These are phyloP conservation scores for Tetranychus piercei DNA, from an alignment of 2,888 invertebrate species.

Conservation along the genomic window DNA sequence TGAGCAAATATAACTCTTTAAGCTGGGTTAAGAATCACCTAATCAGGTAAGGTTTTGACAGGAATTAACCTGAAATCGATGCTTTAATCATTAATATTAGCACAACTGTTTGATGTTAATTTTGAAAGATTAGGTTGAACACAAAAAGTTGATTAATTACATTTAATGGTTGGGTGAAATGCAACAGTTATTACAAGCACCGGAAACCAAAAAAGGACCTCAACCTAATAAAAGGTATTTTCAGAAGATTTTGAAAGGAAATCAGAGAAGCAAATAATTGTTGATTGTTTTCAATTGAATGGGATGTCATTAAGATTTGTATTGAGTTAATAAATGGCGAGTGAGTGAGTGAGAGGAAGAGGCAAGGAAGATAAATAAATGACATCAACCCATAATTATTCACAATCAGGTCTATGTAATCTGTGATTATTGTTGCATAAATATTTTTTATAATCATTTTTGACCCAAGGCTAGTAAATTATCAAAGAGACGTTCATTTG, in stretches of 20 bases:
- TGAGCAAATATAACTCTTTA: too few species aligned
- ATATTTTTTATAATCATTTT: not conserved
- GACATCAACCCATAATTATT: not conserved
- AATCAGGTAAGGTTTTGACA: too few species aligned
- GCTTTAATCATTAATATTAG: too few species aligned
- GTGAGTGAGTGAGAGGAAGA: not conserved
- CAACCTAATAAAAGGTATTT: not conserved
- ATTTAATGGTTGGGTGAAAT: not conserved
- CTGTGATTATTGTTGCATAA: not conserved
- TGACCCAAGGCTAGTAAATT: conserved; percentile 3
- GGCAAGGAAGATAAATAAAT: not conserved
- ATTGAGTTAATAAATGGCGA: not conserved
- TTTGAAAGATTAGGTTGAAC: not conserved
- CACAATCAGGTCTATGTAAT: not conserved
- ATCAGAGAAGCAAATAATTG: not conserved
- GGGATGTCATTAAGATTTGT: not conserved
- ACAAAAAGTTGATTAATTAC: not conserved
- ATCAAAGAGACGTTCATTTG: not conserved
- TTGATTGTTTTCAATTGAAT: not conserved
- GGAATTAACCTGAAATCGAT: too few species aligned
- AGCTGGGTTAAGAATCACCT: too few species aligned
- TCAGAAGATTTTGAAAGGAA: not conserved
- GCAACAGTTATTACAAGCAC: not conserved
- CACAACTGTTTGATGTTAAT: too few species aligned
- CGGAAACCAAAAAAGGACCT: not conserved